Evolutionary conservation across 2,888 invertebrate genomes (phyloP).

Genomic region (Amiota minor): DNA sequence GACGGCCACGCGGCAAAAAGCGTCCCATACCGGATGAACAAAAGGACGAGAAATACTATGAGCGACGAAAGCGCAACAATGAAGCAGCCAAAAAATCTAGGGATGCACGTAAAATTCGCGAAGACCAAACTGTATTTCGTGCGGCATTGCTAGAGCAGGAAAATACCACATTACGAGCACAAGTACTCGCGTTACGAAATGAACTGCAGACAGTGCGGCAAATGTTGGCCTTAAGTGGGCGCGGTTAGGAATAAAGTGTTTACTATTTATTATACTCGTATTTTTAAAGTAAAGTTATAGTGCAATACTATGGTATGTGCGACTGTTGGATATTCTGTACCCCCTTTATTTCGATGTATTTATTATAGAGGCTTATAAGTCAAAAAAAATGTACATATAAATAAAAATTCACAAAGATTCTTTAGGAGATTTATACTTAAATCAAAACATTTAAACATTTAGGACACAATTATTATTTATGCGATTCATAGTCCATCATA

Average conservation of each 20-base stretch:
- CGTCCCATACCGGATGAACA: slow-evolving; percentile 89
- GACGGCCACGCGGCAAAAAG: slow-evolving; percentile 85
- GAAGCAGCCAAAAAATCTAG: slow-evolving; percentile 93
- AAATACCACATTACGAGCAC: slow-evolving; percentile 88
- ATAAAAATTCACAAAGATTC: no score
- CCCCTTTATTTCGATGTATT: no score
- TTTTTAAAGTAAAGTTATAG: background rate
- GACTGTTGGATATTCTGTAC: no score
- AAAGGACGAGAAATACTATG: slow-evolving; percentile 93
- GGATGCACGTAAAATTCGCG: slow-evolving; percentile 88
- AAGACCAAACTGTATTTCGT: slow-evolving; percentile 90
- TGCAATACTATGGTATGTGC: no score
- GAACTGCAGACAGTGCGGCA: slow-evolving; percentile 75
- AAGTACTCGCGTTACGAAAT: slow-evolving; percentile 85
- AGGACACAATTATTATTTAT: no score
- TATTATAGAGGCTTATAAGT: no score
- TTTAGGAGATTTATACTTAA: no score
- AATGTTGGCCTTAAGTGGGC: slow-evolving; percentile 57
- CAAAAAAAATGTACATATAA: no score
- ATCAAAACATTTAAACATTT: no score
- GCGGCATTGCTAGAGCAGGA: slow-evolving; percentile 91
- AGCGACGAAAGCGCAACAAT: slow-evolving; percentile 89
- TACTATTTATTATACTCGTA: background rate
- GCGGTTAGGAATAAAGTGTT: slow-evolving; percentile 34
- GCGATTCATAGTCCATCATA: no score